Percentiles rank a stretch among this genome's conserved stretches.
These are phyloP conservation scores for Hycleus phaleratus DNA, from an alignment of 1,140 invertebrate genomes.

Conservation along the genomic window DNA sequence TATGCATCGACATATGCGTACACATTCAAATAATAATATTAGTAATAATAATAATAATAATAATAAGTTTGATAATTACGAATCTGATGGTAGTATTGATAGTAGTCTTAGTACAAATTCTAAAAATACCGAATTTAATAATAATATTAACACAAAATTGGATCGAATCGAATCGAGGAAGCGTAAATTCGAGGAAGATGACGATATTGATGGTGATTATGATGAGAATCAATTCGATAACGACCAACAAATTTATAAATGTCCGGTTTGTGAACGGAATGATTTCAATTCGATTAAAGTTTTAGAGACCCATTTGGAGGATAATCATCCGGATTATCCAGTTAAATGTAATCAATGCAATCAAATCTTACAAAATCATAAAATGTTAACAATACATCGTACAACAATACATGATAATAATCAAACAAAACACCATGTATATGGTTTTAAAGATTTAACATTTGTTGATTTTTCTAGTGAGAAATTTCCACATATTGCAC, in stretches of 20 bases:
- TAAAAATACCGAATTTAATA: slow-evolving; percentile 39
- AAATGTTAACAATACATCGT: slow-evolving; percentile 59
- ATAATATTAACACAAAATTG: slow-evolving; percentile 31
- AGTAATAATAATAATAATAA: too few relatives aligned
- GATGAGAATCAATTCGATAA: slow-evolving; percentile 19
- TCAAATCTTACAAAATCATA: slow-evolving; percentile 59
- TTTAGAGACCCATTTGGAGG: slow-evolving; percentile 61
- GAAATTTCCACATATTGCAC: slow-evolving; percentile 71
- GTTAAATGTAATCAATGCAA: slow-evolving; percentile 65
- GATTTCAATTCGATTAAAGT: slow-evolving; percentile 52
- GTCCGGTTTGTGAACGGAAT: slow-evolving; percentile 52
- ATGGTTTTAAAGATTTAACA: slow-evolving; percentile 66
- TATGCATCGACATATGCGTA: slow-evolving; percentile 78
- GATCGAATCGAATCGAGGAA: slow-evolving; percentile 24
- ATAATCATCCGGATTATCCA: slow-evolving; percentile 59
- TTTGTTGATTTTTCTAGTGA: slow-evolving; percentile 70
- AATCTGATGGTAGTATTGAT: slow-evolving; percentile 42
- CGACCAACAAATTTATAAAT: slow-evolving; percentile 38
- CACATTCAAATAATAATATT: slow-evolving; percentile 47
- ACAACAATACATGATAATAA: slow-evolving; percentile 23
- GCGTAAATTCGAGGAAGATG: slow-evolving; percentile 28
- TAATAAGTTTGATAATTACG: slow-evolving; percentile 34
- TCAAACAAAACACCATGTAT: slow-evolving; percentile 33
- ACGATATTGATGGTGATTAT: slow-evolving; percentile 20
- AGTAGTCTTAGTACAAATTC: slow-evolving; percentile 33